phyloP scores from a whole-genome alignment of 2,888 invertebrate genomes.

The Polymixis flavicincta region DNA sequence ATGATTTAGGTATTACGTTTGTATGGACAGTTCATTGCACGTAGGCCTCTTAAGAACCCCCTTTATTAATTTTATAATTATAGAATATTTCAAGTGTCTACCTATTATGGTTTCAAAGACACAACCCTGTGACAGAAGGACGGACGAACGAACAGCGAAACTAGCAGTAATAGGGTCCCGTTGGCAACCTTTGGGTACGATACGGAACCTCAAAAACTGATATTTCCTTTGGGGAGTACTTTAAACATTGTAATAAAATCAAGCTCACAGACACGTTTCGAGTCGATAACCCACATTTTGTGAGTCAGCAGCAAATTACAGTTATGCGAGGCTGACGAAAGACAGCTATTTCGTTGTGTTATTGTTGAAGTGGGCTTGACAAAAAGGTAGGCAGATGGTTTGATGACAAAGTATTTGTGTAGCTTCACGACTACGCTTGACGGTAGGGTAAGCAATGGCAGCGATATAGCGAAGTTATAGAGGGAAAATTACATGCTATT shows the following conservation, averaged over 20 bases:
- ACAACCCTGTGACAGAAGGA: no score
- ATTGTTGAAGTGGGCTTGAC: conserved; percentile 28
- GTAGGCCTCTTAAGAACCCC: no score
- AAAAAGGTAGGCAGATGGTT: conserved; percentile 11
- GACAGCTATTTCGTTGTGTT: conserved; percentile 43
- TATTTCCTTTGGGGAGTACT: background rate
- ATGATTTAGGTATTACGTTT: no score
- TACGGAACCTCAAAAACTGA: background rate
- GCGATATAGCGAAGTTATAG: no score
- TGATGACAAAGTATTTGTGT: conserved; percentile 1
- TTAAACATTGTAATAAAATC: background rate
- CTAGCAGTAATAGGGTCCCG: no score
- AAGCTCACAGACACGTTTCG: conserved; percentile 15
- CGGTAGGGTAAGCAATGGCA: no score
- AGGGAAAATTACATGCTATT: no score
- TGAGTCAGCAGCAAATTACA: conserved; percentile 36
- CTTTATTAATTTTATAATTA: no score
- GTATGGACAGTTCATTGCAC: no score
- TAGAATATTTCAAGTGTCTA: no score
- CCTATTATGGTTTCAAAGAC: no score
- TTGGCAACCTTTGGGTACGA: background rate
- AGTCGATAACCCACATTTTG: conserved; percentile 55
- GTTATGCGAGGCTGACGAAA: conserved; percentile 43
- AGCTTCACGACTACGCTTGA: background rate
- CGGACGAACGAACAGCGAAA: background rate